Percentiles rank a stretch among this genome's conserved stretches.
Conservation (phyloP, 2,797 vertebrate species). For the Silurus lanzhouensis region DNA sequence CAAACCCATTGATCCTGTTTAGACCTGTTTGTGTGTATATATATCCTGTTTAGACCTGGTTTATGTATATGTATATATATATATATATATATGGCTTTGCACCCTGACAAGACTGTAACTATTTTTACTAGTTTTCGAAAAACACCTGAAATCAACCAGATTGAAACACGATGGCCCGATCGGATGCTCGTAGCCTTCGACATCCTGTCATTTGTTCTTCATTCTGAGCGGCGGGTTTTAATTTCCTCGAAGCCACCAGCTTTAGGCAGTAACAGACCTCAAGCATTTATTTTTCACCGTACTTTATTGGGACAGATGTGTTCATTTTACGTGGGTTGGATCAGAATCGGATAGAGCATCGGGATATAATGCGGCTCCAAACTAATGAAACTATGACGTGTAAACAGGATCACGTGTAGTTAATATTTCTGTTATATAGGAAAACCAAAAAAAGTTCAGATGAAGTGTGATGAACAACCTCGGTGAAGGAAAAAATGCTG, state of each 20-base stretch:
- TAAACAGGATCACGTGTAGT: background rate
- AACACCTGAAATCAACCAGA: background rate
- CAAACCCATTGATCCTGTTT: background rate
- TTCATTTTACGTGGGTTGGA: background rate
- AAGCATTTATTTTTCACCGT: too few species aligned
- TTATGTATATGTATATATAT: background rate
- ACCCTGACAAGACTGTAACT: background rate
- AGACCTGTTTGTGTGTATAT: background rate
- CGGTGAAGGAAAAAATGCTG: background rate
- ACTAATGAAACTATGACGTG: background rate
- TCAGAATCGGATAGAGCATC: background rate
- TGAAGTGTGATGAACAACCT: background rate
- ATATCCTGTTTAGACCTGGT: background rate
- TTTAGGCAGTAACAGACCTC: background rate
- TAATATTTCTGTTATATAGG: conserved; percentile 5
- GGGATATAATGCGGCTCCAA: background rate
- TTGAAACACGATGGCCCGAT: background rate
- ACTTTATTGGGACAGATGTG: background rate
- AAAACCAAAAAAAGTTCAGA: background rate
- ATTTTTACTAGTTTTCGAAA: background rate
- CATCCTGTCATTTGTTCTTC: background rate
- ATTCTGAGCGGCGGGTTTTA: background rate
- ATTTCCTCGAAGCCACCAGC: background rate
- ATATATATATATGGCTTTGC: too few species aligned
- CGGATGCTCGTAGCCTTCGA: background rate